Base-by-base conservation (phyloP, 2,797 vertebrate species). In the Enteromius argenteus region DNA sequence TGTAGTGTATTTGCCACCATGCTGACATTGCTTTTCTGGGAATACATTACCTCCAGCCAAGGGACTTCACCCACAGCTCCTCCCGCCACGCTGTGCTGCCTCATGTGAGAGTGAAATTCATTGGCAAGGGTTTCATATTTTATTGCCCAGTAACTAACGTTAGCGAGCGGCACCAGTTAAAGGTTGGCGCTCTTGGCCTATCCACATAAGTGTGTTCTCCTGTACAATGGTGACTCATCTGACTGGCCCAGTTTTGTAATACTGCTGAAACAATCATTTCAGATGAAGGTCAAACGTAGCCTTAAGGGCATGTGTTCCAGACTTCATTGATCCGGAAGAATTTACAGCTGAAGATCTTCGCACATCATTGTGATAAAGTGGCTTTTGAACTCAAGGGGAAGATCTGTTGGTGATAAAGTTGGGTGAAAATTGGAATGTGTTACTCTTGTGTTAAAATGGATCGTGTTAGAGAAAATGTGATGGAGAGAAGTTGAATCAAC, bases 1-100 rank as follows among this genome's bases (percentile, higher is more conserved):
- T 44, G 58, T 81, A 80, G 79, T 69, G 67, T 87, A 88, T 89
- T 88, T 76, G 75, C 53, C 80, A 64, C 73, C 32, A 53, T 85
- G 91, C 91, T 93, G 92, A 91, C 89, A 75, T 58, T 35, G 92
- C 91, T 86, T 88, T 89, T 87, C 83, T 84, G 81, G 60, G 85
- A 89, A 91, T 90, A 89, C 89, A 93, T 86, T 67, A 15, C 80
- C 73, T 83, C 21, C 58, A 85, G 71, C 64, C 76, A 80, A 30
- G 83, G 81, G 84, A 64, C 86, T 87, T 90, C 79, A 88, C 77
- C 72, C 21, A 84, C 56, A 79, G 49, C n/a, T 66, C 79, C 69
- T 81, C 79, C 23, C 78, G 4, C 42, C 39, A 14, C 13, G 35
- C 73, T n/a, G 37, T 37, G 15, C 49, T 80, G 69, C 82, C 66